phyloP scores from a whole-genome alignment of 1,140 invertebrate species.

The Sitobion miscanthi region DNA sequence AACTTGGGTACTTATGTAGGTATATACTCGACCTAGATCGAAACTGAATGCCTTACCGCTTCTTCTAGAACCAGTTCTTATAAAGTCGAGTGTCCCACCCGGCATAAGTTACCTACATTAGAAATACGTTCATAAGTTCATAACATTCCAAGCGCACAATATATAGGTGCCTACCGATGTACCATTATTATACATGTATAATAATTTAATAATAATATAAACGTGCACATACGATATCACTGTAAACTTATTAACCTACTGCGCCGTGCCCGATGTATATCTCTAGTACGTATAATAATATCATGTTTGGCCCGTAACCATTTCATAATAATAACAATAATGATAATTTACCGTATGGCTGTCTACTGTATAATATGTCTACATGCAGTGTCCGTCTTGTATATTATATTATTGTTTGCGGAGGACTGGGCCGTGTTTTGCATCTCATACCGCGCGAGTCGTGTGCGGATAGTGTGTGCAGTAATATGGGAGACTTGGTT shows the following conservation, averaged over 20 bases:
- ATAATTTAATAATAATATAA: neutral
- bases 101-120: neutral
- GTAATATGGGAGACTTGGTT: slow-evolving; percentile 60
- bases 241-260: neutral
- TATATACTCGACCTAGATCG: neutral
- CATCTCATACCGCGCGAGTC: neutral
- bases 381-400: neutral
- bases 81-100: neutral
- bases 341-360: neutral
- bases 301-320: neutral
- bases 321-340: neutral
- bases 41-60: neutral
- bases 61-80: neutral
- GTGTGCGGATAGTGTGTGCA: slow-evolving; percentile 56
- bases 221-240: neutral
- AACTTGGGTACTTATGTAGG: too few relatives aligned
- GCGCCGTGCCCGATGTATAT: neutral
- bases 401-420: neutral
- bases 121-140: neutral
- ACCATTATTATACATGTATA: neutral
- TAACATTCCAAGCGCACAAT: neutral
- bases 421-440: neutral
- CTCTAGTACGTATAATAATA: neutral
- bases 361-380: neutral
- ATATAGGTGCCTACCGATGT: neutral